Conservation (phyloP, 2,888 invertebrate genomes). For the Tortrix viridana region DNA sequence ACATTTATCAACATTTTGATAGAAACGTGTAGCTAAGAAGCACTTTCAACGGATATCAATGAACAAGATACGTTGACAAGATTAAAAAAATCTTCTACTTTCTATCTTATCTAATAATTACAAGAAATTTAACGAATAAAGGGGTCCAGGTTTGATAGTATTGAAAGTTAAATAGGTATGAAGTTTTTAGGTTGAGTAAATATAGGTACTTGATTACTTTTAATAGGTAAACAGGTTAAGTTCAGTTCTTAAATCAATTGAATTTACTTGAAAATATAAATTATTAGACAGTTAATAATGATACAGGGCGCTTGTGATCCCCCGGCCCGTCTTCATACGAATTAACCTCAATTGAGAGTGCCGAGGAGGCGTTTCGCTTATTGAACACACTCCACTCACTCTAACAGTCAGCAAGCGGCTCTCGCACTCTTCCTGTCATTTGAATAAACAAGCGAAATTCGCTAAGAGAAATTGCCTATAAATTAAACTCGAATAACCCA, state of each 20-base stretch:
- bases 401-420: constrained; percentile 62
- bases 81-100: too few relatives aligned
- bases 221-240: too few relatives aligned
- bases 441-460: constrained; percentile 54
- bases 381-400: constrained; percentile 73
- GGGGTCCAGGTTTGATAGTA: too few relatives aligned
- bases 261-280: constrained; percentile 53
- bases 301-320: constrained; percentile 78
- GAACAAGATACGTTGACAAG: too few relatives aligned
- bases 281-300: constrained; percentile 78
- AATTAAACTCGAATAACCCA: constrained; percentile 7
- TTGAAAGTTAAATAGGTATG: neutral
- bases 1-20: too few relatives aligned
- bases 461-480: constrained; percentile 38
- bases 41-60: too few relatives aligned
- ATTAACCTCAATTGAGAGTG: constrained; percentile 83
- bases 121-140: too few relatives aligned
- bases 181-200: neutral
- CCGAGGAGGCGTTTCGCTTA: constrained; percentile 80
- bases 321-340: constrained; percentile 77
- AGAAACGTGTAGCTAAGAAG: too few relatives aligned
- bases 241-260: neutral
- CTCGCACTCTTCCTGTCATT: constrained; percentile 59
- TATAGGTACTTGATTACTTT: too few relatives aligned
- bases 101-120: too few relatives aligned